phyloP scores from a whole-genome alignment of 2,113 vertebrate genomes.

The Dromas ardeola region DNA sequence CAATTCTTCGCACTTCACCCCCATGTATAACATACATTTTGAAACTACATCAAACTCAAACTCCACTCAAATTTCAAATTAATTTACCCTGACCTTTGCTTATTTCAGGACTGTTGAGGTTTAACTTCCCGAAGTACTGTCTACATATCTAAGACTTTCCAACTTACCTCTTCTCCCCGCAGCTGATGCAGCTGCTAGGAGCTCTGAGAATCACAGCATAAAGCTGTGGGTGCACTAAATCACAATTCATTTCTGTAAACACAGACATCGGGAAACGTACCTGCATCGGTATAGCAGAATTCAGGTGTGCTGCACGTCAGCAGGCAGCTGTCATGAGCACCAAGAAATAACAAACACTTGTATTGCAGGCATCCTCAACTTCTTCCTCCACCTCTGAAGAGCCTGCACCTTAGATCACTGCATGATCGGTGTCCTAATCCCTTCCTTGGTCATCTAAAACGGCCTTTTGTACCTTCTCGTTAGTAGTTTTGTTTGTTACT shows the following conservation, averaged over 20 bases:
- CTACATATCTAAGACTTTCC: not conserved
- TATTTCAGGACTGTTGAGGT: not conserved
- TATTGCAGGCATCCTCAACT: not conserved
- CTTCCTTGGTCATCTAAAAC: not conserved
- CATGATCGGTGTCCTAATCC: not conserved
- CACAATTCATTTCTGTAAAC: not conserved
- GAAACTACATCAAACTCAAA: not conserved
- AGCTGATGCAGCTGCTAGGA: not conserved
- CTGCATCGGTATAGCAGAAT: not conserved
- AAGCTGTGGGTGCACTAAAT: not conserved
- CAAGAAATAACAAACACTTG: not conserved
- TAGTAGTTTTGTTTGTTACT: not conserved
- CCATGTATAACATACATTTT: not conserved
- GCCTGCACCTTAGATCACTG: not conserved
- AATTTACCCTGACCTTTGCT: not conserved
- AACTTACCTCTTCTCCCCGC: not conserved
- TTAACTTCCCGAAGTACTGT: not conserved
- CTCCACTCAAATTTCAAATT: not conserved
- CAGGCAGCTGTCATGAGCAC: not conserved
- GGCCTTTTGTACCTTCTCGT: not conserved
- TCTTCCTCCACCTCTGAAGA: not conserved
- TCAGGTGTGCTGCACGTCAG: not conserved
- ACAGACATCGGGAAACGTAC: not conserved
- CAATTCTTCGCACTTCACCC: not conserved
- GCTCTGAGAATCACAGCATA: not conserved